Conservation (phyloP, 2,888 invertebrate species). For the Eutolmus rufibarbis region DNA sequence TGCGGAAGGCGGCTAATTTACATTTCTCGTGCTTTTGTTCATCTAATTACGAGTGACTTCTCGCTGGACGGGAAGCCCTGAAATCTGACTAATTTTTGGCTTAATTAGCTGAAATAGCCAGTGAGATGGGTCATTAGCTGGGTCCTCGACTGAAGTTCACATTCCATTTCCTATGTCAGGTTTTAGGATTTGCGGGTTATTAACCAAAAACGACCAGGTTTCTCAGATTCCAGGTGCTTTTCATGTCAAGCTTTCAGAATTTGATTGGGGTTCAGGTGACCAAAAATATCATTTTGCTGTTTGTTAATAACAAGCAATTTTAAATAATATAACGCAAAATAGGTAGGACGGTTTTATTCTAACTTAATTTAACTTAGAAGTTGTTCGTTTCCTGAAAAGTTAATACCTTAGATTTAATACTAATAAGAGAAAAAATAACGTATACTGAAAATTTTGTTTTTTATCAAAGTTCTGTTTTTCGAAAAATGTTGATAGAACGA, state of each 20-base stretch:
- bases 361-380: too few species aligned
- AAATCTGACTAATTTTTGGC: slow-evolving; percentile 3
- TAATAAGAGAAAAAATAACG: too few species aligned
- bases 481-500: too few species aligned
- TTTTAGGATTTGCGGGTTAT: neutral
- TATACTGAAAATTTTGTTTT: too few species aligned
- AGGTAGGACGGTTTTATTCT: too few species aligned
- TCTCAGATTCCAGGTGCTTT: neutral
- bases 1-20: neutral
- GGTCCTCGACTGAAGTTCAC: neutral
- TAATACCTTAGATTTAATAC: too few species aligned
- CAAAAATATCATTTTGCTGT: neutral
- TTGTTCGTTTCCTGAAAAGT: too few species aligned
- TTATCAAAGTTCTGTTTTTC: too few species aligned
- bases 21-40: slow-evolving; percentile 2
- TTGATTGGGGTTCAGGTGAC: neutral
- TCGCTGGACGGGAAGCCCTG: neutral
- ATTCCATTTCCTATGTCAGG: neutral
- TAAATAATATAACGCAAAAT: neutral
- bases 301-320: neutral
- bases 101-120: neutral
- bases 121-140: neutral
- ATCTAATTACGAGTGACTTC: slow-evolving; percentile 9
- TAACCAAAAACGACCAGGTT: neutral
- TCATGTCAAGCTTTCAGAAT: neutral